phyloP scores from a whole-genome alignment of 2,888 invertebrate species.

The Agelastica alni region DNA sequence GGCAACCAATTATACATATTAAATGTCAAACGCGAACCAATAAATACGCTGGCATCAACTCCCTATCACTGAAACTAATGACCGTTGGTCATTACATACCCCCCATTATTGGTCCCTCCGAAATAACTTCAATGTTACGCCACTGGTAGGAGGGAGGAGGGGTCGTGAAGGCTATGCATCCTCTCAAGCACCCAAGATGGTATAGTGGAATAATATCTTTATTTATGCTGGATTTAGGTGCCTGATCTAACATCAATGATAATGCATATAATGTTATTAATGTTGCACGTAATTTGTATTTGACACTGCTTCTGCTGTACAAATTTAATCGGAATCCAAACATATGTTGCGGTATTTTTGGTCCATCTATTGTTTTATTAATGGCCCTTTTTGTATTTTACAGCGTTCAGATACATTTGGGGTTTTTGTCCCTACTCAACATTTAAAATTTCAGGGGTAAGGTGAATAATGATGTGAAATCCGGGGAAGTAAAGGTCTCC shows the following conservation, averaged over 20 bases:
- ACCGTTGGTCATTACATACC: no score
- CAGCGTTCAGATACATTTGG: conserved; percentile 8
- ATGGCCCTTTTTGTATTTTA: conserved; percentile 6
- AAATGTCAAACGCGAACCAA: no score
- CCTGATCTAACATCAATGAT: conserved; percentile 2
- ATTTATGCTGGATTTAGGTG: not conserved
- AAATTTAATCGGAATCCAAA: conserved; percentile 15
- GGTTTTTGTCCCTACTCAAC: conserved; percentile 17
- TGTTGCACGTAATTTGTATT: conserved; percentile 13
- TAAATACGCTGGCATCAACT: no score
- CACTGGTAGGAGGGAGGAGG: no score
- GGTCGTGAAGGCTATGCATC: no score
- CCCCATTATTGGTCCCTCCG: no score
- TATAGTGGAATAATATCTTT: no score
- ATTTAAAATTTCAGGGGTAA: conserved; percentile 15
- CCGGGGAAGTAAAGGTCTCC: not conserved
- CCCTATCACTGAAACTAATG: no score
- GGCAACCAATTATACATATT: no score
- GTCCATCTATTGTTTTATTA: conserved; percentile 26
- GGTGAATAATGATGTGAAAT: conserved; percentile 15
- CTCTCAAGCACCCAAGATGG: no score
- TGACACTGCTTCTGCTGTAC: conserved; percentile 7
- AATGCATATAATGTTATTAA: conserved; percentile 14
- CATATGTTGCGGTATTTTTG: conserved; percentile 26
- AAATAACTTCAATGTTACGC: no score